Conservation (phyloP, 1,140 invertebrate genomes). For the Homalodisca vitripennis region DNA sequence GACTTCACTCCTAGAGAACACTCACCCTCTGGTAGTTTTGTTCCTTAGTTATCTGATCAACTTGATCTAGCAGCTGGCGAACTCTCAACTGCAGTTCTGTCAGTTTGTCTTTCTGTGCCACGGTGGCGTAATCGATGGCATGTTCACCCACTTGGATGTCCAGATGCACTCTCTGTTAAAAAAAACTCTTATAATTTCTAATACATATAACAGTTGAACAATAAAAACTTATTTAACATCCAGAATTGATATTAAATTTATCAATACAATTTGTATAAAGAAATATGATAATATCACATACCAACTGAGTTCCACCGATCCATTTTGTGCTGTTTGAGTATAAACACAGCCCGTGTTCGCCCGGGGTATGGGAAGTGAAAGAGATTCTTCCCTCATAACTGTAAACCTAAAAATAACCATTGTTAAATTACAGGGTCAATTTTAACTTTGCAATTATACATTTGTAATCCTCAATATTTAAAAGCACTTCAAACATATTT, state of each 20-base stretch:
- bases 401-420: constrained; percentile 74
- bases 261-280: too few relatives aligned
- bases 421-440: too few relatives aligned
- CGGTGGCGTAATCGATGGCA: constrained; percentile 95
- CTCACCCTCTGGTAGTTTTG: constrained; percentile 96
- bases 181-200: too few relatives aligned
- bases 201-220: constrained; percentile 37
- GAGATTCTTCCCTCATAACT: constrained; percentile 95
- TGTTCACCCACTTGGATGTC: constrained; percentile 99
- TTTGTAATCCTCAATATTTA: too few relatives aligned
- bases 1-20: too few relatives aligned
- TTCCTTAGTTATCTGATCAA: constrained; percentile 99
- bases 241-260: too few relatives aligned
- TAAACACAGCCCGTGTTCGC: constrained; percentile 97
- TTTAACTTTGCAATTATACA: neutral
- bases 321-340: constrained; percentile 97
- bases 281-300: too few relatives aligned
- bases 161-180: constrained; percentile 90
- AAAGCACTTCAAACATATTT: too few relatives aligned
- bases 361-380: constrained; percentile 94
- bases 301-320: constrained; percentile 93
- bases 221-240: neutral
- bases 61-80: constrained; percentile 94
- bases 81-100: constrained; percentile 94
- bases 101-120: constrained; percentile 97